Evolutionary conservation across 2,797 vertebrate genomes (phyloP), one percentile per base, ranked within the genome.

Genomic region (Centroberyx gerrardi): DNA sequence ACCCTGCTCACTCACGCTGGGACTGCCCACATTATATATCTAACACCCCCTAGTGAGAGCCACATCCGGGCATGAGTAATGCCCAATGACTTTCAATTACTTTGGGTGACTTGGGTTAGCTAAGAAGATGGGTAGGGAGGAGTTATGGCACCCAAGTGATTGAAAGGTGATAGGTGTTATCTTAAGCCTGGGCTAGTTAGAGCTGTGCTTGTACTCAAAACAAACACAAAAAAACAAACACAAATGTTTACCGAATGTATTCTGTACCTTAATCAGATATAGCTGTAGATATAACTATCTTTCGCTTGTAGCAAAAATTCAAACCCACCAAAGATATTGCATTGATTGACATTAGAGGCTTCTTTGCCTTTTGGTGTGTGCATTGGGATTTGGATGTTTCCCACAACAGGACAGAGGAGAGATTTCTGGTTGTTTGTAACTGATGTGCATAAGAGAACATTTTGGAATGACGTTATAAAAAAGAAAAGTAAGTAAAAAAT

Each of bases 311-410:
- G 86, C 84, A 80, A 76, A 83, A 78, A 66, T 38, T 40, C 9
- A 68, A 68, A 75, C 60, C 62, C 40, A 87, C 88, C 88, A 88
- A 90, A 88, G 87, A 90, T 61, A 36, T 28, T 64, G 70, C 67
- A 36, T 29, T 27, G 56, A 56, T 28, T 33, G 52, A 66, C 63
- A 38, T 48, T 18, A 54, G 49, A n/a, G n/a, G 4, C 33, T 7
- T 36, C 29, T 66, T 65, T 42, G 62, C 38, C 48, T 68, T 64
- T 28, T 36, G 5, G 8, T 36, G 33, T 36, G 3, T 63, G 55
- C 17, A 36, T 42, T 59, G 51, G 17, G 28, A 53, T 33, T 63
- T 6, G 31, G 31, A 33, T 33, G 31, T 33, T 36, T 36, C 33
- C 33, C 5, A 7, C 8, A 7, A 36, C 33, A 36, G 3, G 8